These are phyloP conservation scores for Cardiocondyla obscurior DNA, from an alignment of 1,140 invertebrate species.

Conservation along the genomic window DNA sequence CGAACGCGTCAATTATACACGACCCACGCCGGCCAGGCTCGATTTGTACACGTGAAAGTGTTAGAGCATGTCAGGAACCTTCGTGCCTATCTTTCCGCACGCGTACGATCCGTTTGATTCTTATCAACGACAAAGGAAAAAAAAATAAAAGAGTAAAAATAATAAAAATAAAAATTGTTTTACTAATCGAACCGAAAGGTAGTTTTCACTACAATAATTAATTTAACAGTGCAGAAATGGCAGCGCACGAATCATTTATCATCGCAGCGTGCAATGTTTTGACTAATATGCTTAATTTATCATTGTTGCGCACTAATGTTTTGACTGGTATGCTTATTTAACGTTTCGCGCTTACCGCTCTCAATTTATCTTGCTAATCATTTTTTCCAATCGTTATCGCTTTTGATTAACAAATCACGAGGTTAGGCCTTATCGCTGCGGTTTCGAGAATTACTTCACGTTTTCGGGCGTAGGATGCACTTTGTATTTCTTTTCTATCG, in stretches of 20 bases:
- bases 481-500: conserved; percentile 23
- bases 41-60: conserved; percentile 45
- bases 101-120: conserved; percentile 20
- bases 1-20: conserved; percentile 74
- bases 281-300: not conserved
- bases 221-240: not conserved
- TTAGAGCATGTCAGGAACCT: conserved; percentile 37
- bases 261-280: not conserved
- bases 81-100: conserved; percentile 16
- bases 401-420: not conserved
- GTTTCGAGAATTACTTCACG: not conserved
- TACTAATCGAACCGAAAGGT: conserved; percentile 6
- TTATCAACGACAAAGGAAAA: too few species aligned
- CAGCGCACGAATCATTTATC: not conserved
- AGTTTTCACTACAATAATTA: not conserved
- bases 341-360: not conserved
- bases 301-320: not conserved
- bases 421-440: not conserved
- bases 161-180: conserved; percentile 11
- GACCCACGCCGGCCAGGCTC: conserved; percentile 61
- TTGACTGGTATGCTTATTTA: not conserved
- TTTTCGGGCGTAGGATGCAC: not conserved
- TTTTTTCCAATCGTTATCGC: too few species aligned
- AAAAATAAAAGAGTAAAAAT: too few species aligned
- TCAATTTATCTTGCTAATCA: not conserved